Percentiles rank a stretch among this genome's conserved stretches.
Conservation (phyloP, 2,888 invertebrate genomes). For the Lumbricus terrestris region DNA sequence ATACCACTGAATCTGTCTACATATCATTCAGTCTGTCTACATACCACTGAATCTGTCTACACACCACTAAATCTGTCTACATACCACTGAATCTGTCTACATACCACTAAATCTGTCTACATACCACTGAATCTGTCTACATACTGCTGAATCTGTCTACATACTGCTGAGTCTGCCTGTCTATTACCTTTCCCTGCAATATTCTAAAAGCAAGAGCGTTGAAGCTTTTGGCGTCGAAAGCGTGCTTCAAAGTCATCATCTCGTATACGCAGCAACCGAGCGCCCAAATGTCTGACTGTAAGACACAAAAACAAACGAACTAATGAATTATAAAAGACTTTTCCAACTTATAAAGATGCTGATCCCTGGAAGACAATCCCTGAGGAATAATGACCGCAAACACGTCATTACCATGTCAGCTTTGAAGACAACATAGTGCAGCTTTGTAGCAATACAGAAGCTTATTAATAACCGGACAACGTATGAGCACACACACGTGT, state of each 20-base stretch:
- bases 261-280: conserved; percentile 62
- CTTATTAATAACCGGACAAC: neutral
- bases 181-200: conserved; percentile 57
- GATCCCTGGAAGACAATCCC: neutral
- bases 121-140: too few species aligned
- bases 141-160: too few species aligned
- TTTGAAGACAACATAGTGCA: neutral
- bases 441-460: too few species aligned
- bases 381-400: neutral
- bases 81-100: too few species aligned
- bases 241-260: conserved; percentile 60
- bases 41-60: too few species aligned
- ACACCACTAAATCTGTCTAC: too few species aligned
- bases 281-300: conserved; percentile 62
- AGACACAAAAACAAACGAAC: neutral
- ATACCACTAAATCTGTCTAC: too few species aligned
- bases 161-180: neutral
- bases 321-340: neutral
- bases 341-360: neutral
- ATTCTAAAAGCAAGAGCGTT: conserved; percentile 61
- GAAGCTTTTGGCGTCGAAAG: conserved; percentile 61
- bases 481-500: neutral
- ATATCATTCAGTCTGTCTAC: too few species aligned
- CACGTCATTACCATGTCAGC: neutral
- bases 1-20: too few species aligned